Evolutionary conservation across 1,140 invertebrate genomes (phyloP), one percentile per base, ranked within the genome.

Genomic region (Adelges cooleyi): DNA sequence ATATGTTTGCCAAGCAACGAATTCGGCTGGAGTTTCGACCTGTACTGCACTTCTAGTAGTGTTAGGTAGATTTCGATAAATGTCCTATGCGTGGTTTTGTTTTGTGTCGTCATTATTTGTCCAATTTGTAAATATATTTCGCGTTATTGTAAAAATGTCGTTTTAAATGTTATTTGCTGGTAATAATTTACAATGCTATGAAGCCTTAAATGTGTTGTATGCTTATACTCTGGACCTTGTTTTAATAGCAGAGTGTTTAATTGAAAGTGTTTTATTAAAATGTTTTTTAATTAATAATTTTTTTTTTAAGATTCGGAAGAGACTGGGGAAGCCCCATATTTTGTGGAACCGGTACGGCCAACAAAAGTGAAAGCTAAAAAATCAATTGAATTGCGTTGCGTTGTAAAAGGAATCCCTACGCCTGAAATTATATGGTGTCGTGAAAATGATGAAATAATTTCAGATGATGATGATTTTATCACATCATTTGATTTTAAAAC

Each of bases 1-100:
- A 67, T 90, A 91, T 75, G 84, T 85, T 10, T 89, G 86, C 72
- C 82, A 81, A 73, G 87, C 87, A 8, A 80, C 81, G 25, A 92
- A 92, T 75, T 74, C 79, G 13, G 84, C 83, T 67, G 89, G 89
- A 36, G 84, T 86, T 66, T 86, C 84, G n/a, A 85, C 84, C 20
- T 87, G 86, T 25, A 85, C 84, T 42, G 85, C 85, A 18, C 85
- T 85, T 73, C 77, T 92, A 56, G 78, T 83, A 67, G 82, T 86
- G 70, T 78, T 84, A 77, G 82, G 82, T 83, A 83, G 67, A 38
- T 56, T 67, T 66, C 46, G 65, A 13, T 40, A 4, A n/a, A 54
- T 49, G 20, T 27, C 25, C 66, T 68, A 2, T 22, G 38, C 33
- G 44, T 46, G 20, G 17, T 25, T 52, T 65, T 53, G 52, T 23